Evolutionary conservation across 2,888 invertebrate species (phyloP), one percentile per base, ranked within the genome.

Genomic region (Pocota personata): DNA sequence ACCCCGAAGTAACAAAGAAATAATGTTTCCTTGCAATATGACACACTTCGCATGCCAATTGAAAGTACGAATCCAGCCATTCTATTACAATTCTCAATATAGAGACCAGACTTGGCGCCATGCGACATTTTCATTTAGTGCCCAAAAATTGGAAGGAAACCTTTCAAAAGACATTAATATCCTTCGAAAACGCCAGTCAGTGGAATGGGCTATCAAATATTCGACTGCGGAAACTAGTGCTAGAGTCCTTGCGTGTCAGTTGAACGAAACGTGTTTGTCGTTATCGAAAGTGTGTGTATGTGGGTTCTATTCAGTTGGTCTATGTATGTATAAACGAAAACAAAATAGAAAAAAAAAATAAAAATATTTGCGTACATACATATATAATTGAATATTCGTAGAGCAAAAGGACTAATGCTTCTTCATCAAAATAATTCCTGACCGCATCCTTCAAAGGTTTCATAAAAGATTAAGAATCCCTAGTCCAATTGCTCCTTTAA

Each of bases 71-170:
- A 24, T 48, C 12, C 32, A 27, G 24, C 40, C 21, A 10, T 21
- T 60, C 14, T 7, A 19, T n/a, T n/a, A 24, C 7, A 14, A 37
- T 40, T n/a, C 24, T 46, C 58, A 46, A 12, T 46, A 52, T 52
- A 37, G 14, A 14, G 27, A 24, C 60, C 21, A 60, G 77, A 62
- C 77, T 60, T 69, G 77, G 77, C 77, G 77, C 77, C 77, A 69
- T 60, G 8, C 52, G 24, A 50, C 52, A 35, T 52, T n/a, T n/a
- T 60, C 60, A 43, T 77, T 58, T 60, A 60, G 46, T 35, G 27
- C 7, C 50, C 43, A 14, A 19, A 46, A 14, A 21, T 32, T 48
- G 14, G 12, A 73, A 14, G 30, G 52, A 73, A 55, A 64, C 48
- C 30, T 43, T 77, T 66, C 10, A 2, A 24, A 57, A 55, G 55